Conservation (phyloP, 2,113 vertebrate species). For the Zosterops pallidus region DNA sequence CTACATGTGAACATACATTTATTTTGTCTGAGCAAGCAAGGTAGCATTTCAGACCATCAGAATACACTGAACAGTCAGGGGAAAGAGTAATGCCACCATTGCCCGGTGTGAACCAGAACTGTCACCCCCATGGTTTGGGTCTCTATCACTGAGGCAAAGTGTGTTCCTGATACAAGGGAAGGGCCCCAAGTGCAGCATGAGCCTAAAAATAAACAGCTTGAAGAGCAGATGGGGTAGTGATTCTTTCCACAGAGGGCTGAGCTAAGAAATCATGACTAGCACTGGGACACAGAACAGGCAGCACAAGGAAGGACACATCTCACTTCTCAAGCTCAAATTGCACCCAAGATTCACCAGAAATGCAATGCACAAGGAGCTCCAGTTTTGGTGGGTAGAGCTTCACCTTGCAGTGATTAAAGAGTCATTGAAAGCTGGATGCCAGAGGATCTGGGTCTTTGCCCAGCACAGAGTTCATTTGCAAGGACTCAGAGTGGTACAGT, state of each 20-base stretch:
- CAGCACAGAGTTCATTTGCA: fast-evolving
- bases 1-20: fast-evolving
- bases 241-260: background rate
- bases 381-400: background rate
- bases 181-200: background rate
- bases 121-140: background rate
- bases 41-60: background rate
- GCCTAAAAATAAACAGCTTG: background rate
- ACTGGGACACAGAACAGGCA: background rate
- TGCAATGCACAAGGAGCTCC: fast-evolving
- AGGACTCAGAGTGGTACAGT: fast-evolving
- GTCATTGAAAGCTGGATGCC: background rate
- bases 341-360: background rate
- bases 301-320: background rate
- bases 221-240: background rate
- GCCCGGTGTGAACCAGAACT: background rate
- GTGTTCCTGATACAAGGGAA: background rate
- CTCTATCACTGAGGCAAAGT: background rate
- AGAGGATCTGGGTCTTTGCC: background rate
- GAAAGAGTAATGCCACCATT: fast-evolving
- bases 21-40: background rate
- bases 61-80: fast-evolving
- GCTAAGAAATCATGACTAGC: background rate
- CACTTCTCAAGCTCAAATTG: background rate
- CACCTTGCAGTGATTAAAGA: background rate